A percentile compares a stretch with the other conserved stretches of the same genome.
These are phyloP conservation scores for Proales similis DNA, from an alignment of 1,140 invertebrate genomes.

Conservation along the genomic window DNA sequence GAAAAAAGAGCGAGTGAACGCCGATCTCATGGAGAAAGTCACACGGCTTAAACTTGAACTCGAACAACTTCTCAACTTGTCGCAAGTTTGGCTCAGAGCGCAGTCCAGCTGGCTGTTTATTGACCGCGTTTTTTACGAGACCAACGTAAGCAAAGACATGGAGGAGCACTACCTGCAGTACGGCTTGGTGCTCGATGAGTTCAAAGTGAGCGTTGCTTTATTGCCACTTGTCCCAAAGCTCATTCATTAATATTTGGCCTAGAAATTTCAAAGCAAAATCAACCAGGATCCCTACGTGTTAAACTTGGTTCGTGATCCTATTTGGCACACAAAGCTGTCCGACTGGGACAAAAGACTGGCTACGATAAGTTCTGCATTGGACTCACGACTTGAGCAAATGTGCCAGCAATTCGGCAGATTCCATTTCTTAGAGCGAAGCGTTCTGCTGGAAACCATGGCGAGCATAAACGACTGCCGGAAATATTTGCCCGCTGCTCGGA, in stretches of 20 bases:
- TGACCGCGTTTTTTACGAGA: too few species aligned
- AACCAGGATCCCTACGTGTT: constrained; percentile 21
- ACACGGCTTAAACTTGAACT: constrained; percentile 16
- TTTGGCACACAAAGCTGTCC: not conserved
- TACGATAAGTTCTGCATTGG: too few species aligned
- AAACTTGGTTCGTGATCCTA: constrained; percentile 12
- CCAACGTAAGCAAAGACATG: too few species aligned
- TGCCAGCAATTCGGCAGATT: constrained; percentile 45
- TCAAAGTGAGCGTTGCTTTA: too few species aligned
- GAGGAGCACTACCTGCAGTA: too few species aligned
- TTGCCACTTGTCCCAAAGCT: too few species aligned
- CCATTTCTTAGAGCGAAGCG: constrained; percentile 48
- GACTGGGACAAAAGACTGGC: too few species aligned
- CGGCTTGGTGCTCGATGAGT: too few species aligned
- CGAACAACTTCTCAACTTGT: constrained; percentile 12
- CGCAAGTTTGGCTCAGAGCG: constrained; percentile 11
- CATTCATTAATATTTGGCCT: not conserved
- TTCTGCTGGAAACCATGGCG: constrained; percentile 47
- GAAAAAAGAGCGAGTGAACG: constrained; percentile 1
- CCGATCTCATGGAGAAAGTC: constrained; percentile 1
- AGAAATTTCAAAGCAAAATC: constrained; percentile 20
- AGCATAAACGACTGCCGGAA: constrained; percentile 48
- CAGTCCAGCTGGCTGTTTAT: too few species aligned
- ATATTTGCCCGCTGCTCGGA: constrained; percentile 45
- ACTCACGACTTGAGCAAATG: constrained; percentile 15